These are phyloP conservation scores for Gobio occitaniae DNA, from an alignment of 2,797 vertebrate genomes.

Conservation along the genomic window DNA sequence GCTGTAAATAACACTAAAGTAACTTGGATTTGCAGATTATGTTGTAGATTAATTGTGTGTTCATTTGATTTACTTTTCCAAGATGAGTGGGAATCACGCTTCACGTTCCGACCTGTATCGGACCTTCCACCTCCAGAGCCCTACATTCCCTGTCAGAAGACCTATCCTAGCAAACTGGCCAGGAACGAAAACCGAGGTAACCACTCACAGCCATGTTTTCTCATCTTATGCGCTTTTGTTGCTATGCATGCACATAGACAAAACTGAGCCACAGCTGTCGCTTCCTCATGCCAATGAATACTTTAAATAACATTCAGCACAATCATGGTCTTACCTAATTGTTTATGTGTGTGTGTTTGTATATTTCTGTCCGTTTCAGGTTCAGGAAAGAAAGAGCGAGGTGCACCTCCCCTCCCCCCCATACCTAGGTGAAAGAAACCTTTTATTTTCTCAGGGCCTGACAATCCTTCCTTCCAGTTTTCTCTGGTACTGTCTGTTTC, in stretches of 20 bases:
- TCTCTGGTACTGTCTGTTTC: slow-evolving; percentile 25
- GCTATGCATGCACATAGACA: background rate
- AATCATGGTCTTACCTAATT: background rate
- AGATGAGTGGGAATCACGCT: slow-evolving; percentile 97
- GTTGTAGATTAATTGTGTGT: background rate
- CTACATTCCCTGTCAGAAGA: slow-evolving; percentile 86
- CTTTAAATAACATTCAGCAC: slow-evolving; percentile 1
- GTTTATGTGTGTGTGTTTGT: slow-evolving; percentile 19
- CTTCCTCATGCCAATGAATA: slow-evolving; percentile 13
- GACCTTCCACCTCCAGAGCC: slow-evolving; percentile 95
- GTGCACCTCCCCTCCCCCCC: slow-evolving; percentile 81
- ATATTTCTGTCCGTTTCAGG: slow-evolving; percentile 64
- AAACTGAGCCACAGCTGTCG: slow-evolving; percentile 24
- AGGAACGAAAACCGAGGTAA: slow-evolving; percentile 89
- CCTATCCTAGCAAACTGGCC: slow-evolving; percentile 90
- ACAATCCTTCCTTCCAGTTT: background rate
- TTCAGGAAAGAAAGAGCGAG: slow-evolving; percentile 78
- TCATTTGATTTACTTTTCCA: slow-evolving; percentile 35
- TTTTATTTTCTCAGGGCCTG: slow-evolving; percentile 33
- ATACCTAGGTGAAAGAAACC: slow-evolving; percentile 75
- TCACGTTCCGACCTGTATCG: slow-evolving; percentile 92
- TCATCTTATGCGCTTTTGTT: background rate
- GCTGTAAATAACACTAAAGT: background rate
- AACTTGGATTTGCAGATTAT: background rate
- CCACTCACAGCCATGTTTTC: slow-evolving; percentile 45